Evolutionary conservation across 2,797 vertebrate species (phyloP), one percentile per base, ranked within the genome.

Genomic region (Sebastes minor): DNA sequence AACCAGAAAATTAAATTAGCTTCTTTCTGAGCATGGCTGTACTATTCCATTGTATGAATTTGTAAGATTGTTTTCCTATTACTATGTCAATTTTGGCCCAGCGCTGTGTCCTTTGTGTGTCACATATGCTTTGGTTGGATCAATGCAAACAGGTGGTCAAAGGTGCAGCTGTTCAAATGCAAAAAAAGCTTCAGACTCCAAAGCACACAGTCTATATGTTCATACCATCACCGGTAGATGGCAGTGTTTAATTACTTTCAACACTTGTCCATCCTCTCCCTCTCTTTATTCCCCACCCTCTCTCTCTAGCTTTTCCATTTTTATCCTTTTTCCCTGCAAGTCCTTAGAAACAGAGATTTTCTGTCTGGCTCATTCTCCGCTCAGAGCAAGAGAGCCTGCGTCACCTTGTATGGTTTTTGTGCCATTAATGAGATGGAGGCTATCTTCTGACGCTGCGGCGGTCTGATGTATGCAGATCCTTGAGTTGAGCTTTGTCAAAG

Each of bases 321-420:
- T 90, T 93, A 89, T 91, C 88, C 83, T 81, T 88, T 92, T 91
- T 89, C 75, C 88, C 93, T 82, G 66, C 85, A 88, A 92, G 90
- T 91, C 88, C 92, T 91, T 94, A 89, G 92, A 93, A 94, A 95
- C 92, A 92, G 92, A 90, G 82, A 89, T 88, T 91, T 91, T 85
- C 71, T 77, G 79, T 78, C 83, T 74, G 73, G 66, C 75, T 85
- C 78, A 59, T 74, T 82, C 71, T 64, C 74, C 30, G 65, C 82
- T 89, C 69, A 71, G 71, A 80, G 80, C 71, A 55, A 72, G 71
- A 42, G 14, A 65, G 80, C 52, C 75, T 73, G 74, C 80, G 63
- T 87, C 85, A 90, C 77, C 79, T 78, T 71, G 70, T 77, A 78
- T 72, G 71, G 13, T 89, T 91, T 55, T 86, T 86, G 53, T 85